Conservation (phyloP, 2,888 invertebrate species). For the Margaritifera margaritifera region DNA sequence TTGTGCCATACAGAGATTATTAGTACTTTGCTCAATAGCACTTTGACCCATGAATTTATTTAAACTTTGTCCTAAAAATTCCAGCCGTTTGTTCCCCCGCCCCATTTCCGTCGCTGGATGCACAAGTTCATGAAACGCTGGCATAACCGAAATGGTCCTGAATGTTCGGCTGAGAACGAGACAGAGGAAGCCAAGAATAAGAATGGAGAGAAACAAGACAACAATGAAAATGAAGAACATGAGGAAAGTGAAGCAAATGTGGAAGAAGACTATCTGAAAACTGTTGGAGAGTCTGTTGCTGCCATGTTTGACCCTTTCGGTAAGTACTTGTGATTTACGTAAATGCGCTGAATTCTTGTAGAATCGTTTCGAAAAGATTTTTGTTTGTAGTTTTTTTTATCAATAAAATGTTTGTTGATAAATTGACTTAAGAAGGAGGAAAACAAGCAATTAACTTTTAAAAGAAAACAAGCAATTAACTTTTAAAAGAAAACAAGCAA, state of each 20-base stretch:
- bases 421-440: too few relatives aligned
- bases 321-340: constrained; percentile 35
- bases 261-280: constrained; percentile 67
- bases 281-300: constrained; percentile 74
- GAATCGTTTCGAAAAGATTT: background rate
- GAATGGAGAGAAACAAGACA: constrained; percentile 10
- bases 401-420: too few relatives aligned
- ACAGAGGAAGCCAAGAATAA: constrained; percentile 17
- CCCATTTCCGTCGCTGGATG: constrained; percentile 65
- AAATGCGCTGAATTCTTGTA: background rate
- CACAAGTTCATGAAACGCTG: constrained; percentile 54
- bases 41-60: too few relatives aligned
- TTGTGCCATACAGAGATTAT: too few relatives aligned
- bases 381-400: too few relatives aligned
- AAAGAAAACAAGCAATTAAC: too few relatives aligned
- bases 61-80: background rate
- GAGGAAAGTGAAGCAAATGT: constrained; percentile 29
- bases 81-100: constrained; percentile 52
- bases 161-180: constrained; percentile 26
- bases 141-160: constrained; percentile 45
- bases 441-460: too few relatives aligned
- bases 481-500: too few relatives aligned
- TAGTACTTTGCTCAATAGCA: too few relatives aligned
- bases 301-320: constrained; percentile 76
- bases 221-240: constrained; percentile 3